A percentile compares a stretch with the other conserved stretches of the same genome.
Evolutionary conservation across 2,888 invertebrate species (phyloP).

Genomic region (Lordiphosa andalusiaca): DNA sequence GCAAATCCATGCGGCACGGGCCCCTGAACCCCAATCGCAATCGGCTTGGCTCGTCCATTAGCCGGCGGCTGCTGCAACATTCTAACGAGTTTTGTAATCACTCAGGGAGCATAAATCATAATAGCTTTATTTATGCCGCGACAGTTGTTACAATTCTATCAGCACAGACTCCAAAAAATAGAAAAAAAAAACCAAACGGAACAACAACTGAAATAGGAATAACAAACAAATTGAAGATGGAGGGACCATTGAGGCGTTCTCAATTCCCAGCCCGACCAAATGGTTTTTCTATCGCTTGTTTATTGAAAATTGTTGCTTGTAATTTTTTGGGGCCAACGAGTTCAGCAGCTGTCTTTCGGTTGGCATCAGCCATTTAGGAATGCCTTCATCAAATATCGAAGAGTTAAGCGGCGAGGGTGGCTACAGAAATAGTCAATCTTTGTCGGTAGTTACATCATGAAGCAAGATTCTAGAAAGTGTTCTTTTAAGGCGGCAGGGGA

Average conservation of each 20-base stretch:
- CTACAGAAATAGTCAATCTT: no score
- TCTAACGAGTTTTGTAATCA: constrained; percentile 65
- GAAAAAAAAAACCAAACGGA: background rate
- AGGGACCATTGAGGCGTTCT: constrained; percentile 47
- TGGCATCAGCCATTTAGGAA: no score
- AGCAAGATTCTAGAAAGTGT: no score
- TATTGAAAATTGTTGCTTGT: constrained; percentile 12
- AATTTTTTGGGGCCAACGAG: constrained; percentile 42
- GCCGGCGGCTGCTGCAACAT: constrained; percentile 27
- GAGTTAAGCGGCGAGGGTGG: no score
- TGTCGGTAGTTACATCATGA: no score
- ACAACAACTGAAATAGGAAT: constrained; percentile 14
- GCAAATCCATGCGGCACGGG: constrained; percentile 61
- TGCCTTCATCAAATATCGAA: no score
- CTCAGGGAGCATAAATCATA: constrained; percentile 67
- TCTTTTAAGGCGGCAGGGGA: no score
- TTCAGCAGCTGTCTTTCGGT: constrained; percentile 54
- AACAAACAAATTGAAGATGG: constrained; percentile 60
- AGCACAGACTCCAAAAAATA: constrained; percentile 39
- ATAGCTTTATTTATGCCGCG: constrained; percentile 66
- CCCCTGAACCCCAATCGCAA: constrained; percentile 6
- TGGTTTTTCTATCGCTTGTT: constrained; percentile 1
- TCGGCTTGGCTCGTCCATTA: constrained; percentile 7
- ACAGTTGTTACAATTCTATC: constrained; percentile 77
- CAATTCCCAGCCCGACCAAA: constrained; percentile 52